Percentiles rank a stretch among this genome's conserved stretches.
These are phyloP conservation scores for Enteromius mattozi DNA, from an alignment of 2,797 vertebrate species.

Conservation along the genomic window DNA sequence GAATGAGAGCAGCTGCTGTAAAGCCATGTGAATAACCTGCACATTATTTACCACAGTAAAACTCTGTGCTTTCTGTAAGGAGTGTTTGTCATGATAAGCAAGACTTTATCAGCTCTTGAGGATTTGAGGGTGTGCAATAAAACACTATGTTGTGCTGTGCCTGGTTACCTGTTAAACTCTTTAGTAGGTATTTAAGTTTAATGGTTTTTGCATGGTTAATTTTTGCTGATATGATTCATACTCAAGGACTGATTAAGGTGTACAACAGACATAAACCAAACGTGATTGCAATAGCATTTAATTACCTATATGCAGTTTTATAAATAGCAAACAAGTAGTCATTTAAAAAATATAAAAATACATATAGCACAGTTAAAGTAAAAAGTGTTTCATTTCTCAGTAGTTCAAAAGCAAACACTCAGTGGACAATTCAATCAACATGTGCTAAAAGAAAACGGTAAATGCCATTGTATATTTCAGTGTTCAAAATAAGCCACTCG, in stretches of 20 bases:
- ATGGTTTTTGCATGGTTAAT: neutral
- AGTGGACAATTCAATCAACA: neutral
- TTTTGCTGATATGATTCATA: neutral
- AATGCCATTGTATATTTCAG: neutral
- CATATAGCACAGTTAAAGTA: neutral
- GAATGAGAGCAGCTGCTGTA: slow-evolving; percentile 75
- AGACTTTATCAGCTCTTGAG: neutral
- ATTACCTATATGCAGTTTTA: slow-evolving; percentile 4
- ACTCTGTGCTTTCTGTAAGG: neutral
- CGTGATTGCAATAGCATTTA: neutral
- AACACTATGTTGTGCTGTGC: neutral
- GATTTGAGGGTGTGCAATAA: neutral
- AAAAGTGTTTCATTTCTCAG: slow-evolving; percentile 8
- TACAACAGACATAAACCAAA: neutral
- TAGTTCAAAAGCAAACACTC: slow-evolving; percentile 9
- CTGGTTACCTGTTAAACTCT: neutral
- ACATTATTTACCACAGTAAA: slow-evolving; percentile 21
- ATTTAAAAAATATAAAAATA: slow-evolving; percentile 27
- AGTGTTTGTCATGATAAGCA: neutral
- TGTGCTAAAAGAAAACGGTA: neutral
- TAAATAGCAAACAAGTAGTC: neutral
- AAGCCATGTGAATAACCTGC: slow-evolving; percentile 28
- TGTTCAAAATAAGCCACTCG: neutral
- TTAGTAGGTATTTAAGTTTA: neutral
- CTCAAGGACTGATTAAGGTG: neutral